Evolutionary conservation across 2,888 invertebrate genomes (phyloP).

Genomic region (Embidobia sp.): DNA sequence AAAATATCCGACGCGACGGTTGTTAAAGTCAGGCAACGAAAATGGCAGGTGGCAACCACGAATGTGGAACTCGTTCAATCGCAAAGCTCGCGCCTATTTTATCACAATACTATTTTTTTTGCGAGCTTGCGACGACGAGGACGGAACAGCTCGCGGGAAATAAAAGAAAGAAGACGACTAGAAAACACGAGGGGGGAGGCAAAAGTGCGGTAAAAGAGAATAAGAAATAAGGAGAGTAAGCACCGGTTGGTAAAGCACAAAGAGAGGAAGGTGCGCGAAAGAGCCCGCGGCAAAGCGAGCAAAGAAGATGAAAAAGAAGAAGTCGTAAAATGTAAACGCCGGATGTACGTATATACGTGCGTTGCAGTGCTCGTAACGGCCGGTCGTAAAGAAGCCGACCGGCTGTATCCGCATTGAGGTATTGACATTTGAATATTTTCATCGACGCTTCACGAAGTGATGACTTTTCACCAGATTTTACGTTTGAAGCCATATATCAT

Average conservation of each 20-base stretch:
- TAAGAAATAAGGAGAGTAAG: conserved; percentile 41
- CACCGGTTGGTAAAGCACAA: conserved; percentile 50
- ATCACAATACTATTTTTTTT: conserved; percentile 3
- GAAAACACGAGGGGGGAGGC: conserved; percentile 10
- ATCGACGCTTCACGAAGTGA: conserved; percentile 63
- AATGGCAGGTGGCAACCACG: conserved; percentile 28
- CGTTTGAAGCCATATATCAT: conserved; percentile 63
- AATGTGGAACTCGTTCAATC: conserved; percentile 24
- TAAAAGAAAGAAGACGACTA: neutral
- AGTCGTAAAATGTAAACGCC: conserved; percentile 73
- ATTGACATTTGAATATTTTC: conserved; percentile 75
- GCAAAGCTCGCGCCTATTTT: conserved; percentile 8
- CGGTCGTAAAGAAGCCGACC: conserved; percentile 73
- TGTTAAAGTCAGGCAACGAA: conserved; percentile 27
- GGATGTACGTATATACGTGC: conserved; percentile 69
- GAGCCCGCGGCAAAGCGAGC: conserved; percentile 41
- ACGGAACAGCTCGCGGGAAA: conserved; percentile 9
- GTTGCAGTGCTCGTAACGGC: conserved; percentile 70
- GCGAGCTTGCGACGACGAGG: neutral
- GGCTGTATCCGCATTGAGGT: conserved; percentile 67
- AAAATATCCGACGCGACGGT: conserved; percentile 12
- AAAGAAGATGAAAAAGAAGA: conserved; percentile 64
- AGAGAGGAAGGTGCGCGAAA: conserved; percentile 47
- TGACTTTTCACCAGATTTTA: conserved; percentile 60
- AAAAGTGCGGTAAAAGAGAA: conserved; percentile 25